phyloP scores from a whole-genome alignment of 2,888 invertebrate genomes.

The Drosophila emarginata region DNA sequence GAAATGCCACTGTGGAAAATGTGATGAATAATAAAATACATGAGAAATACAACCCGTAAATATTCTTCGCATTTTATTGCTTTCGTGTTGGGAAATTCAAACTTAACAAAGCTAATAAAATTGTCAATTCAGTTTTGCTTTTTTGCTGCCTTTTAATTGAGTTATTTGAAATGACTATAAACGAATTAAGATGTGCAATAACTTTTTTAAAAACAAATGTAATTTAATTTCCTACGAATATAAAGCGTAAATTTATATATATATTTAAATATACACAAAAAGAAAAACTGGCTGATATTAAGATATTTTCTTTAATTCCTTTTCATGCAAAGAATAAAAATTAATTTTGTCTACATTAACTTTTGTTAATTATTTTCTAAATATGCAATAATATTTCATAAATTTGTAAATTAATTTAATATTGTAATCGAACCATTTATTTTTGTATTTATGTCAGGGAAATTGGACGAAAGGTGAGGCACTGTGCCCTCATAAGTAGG shows the following conservation, averaged over 20 bases:
- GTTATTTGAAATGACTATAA: background rate
- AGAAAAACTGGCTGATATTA: background rate
- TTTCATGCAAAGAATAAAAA: too few relatives aligned
- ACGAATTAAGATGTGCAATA: too few relatives aligned
- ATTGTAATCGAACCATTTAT: background rate
- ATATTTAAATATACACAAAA: too few relatives aligned
- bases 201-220: too few relatives aligned
- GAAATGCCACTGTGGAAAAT: background rate
- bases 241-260: too few relatives aligned
- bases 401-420: background rate
- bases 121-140: background rate
- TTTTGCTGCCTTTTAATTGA: background rate
- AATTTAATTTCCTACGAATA: too few relatives aligned
- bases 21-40: background rate
- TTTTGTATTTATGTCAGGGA: background rate
- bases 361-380: too few relatives aligned
- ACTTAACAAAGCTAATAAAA: background rate
- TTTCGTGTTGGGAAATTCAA: background rate
- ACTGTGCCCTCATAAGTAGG: slow-evolving; percentile 30
- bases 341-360: too few relatives aligned
- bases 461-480: background rate
- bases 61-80: background rate
- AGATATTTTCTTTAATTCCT: too few relatives aligned
- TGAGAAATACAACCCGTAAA: background rate
- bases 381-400: background rate